Base-by-base conservation (phyloP, 2,888 invertebrate genomes). In the Cordilura impudica region DNA sequence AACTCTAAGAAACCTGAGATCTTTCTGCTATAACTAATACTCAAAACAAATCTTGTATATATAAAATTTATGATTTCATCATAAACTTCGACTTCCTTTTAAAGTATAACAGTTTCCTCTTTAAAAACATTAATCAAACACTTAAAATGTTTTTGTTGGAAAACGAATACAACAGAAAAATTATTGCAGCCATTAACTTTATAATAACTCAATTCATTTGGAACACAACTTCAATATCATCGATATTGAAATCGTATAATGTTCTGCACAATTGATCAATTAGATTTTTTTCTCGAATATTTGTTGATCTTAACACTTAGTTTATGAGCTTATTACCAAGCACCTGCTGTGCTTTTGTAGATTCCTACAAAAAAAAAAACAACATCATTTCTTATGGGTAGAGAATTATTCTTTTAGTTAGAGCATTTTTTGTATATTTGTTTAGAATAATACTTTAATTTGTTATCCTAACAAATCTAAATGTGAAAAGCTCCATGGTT, bases 311-410 rank as follows among this genome's bases (percentile, higher is more conserved):
- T 56, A 71, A 71, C 74, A 67, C 70, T 70, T 78, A 8, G 39
- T 61, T 71, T 79, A 79, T 79, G 78, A 79, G 70, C 74, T 49
- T 70, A 53, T 71, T 66, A 75, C 43, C 35, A 70, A 60, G 12
- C 65, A 75, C 78, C 75, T 79, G 78, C 78, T 79, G 78, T 56
- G 78, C 78, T 39, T 79, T 79, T 75, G 74, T 65, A 51, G 18
- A 66, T 58, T 67, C 47, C 43, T 49, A 16, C 29, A 45, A 18
- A 2, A 29, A 18, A 60, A 2, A 45, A 26, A 54, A 70, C 16
- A 66, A 18, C 47, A 66, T 56, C 35, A 18, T 1, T 8, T 45
- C 2, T 35, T 18, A 19, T 2, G 31, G 49, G 49, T 21, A n/a
- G 45, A 29, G 6, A 10, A 26, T 12, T n/a, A 14, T 26, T 26